Conservation (phyloP, 1,140 invertebrate species). For the Cyrtorhinus lividipennis region DNA sequence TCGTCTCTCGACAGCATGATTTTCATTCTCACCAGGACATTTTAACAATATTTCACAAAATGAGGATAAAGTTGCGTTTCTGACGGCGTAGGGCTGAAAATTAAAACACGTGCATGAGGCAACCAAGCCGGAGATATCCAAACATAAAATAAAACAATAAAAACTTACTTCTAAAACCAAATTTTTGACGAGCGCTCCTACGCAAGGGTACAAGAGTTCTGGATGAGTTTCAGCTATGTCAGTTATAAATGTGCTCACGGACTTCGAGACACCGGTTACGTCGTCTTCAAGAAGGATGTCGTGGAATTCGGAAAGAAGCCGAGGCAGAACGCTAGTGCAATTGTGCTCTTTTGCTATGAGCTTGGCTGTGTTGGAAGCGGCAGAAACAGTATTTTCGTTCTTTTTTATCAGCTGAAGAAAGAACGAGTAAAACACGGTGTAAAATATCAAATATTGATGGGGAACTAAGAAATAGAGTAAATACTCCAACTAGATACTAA, state of each 20-base stretch:
- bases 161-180: conserved; percentile 39
- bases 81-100: conserved; percentile 55
- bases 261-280: conserved; percentile 41
- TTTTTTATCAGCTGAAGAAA: conserved; percentile 51
- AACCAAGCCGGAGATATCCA: not conserved
- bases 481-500: no score
- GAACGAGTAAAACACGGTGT: conserved; percentile 12
- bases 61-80: conserved; percentile 64
- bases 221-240: conserved; percentile 49
- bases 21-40: conserved; percentile 53
- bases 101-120: conserved; percentile 22
- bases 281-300: conserved; percentile 39
- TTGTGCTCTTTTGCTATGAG: conserved; percentile 46
- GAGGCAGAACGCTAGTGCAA: conserved; percentile 46
- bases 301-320: conserved; percentile 57
- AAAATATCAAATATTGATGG: no score
- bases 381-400: conserved; percentile 48
- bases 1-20: conserved; percentile 50
- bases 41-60: conserved; percentile 56
- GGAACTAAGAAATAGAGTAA: no score
- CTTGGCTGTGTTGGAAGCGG: conserved; percentile 49
- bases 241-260: conserved; percentile 50
- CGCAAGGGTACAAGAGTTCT: conserved; percentile 44
- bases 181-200: conserved; percentile 39
- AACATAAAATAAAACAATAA: not conserved